Conservation (phyloP, 1,140 invertebrate species). For the Hypsibius dujardini region DNA sequence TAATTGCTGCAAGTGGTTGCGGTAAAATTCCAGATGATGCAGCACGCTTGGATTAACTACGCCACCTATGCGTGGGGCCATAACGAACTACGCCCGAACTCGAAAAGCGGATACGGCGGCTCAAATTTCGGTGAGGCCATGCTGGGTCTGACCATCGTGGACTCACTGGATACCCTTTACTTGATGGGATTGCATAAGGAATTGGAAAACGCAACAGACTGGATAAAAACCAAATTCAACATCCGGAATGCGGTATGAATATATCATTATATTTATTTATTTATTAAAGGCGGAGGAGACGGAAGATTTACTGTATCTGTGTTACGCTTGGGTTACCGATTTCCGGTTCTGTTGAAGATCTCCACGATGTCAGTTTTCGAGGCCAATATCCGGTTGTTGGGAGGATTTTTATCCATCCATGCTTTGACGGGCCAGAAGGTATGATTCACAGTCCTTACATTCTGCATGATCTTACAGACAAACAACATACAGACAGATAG, state of each 20-base stretch:
- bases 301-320: neutral
- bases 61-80: conserved; percentile 91
- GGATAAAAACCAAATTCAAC: conserved; percentile 71
- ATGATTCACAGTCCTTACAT: conserved; percentile 21
- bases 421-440: conserved; percentile 74
- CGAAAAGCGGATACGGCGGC: conserved; percentile 62
- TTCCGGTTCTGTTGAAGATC: conserved; percentile 42
- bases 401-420: conserved; percentile 77
- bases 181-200: conserved; percentile 90
- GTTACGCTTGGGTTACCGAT: neutral
- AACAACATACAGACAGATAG: too few species aligned
- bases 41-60: conserved; percentile 86
- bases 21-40: conserved; percentile 27
- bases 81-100: conserved; percentile 84
- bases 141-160: conserved; percentile 85
- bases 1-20: too few species aligned
- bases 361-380: conserved; percentile 92
- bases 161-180: conserved; percentile 86
- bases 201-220: conserved; percentile 73
- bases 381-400: conserved; percentile 91
- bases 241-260: conserved; percentile 50
- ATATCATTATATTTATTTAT: neutral
- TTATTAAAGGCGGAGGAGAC: too few species aligned
- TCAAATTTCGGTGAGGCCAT: conserved; percentile 73
- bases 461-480: neutral